Conservation (phyloP, 2,797 vertebrate species). For the Dryobates pubescens region DNA sequence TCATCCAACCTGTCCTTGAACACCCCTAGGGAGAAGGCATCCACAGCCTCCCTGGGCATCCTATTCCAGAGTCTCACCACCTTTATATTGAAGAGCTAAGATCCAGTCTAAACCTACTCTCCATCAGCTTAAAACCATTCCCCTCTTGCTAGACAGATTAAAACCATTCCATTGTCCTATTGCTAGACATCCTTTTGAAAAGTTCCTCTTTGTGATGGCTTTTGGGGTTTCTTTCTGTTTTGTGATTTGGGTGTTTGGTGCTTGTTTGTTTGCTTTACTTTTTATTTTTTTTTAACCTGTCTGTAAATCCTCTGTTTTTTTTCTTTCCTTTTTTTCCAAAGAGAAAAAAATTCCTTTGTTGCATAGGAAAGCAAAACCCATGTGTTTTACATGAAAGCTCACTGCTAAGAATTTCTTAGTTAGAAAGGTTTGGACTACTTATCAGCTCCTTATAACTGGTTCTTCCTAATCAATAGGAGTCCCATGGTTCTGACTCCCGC, state of each 20-base stretch:
- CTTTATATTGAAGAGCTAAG: too few relatives aligned
- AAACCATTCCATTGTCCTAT: too few relatives aligned
- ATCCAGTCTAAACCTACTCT: too few relatives aligned
- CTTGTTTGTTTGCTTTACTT: too few relatives aligned
- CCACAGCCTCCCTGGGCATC: too few relatives aligned
- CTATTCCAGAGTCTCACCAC: too few relatives aligned
- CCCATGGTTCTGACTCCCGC: neutral
- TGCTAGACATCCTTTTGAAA: too few relatives aligned
- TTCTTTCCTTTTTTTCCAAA: neutral
- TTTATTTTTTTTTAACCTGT: neutral
- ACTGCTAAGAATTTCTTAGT: conserved; percentile 3
- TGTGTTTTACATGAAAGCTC: neutral
- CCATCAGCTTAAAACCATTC: too few relatives aligned
- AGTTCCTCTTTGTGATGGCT: too few relatives aligned
- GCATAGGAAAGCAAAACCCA: neutral
- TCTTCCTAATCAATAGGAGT: conserved; percentile 15
- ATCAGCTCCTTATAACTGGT: conserved; percentile 2
- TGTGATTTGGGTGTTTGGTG: neutral
- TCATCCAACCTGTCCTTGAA: too few relatives aligned
- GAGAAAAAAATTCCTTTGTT: neutral
- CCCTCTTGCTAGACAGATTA: too few relatives aligned
- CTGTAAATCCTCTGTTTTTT: neutral
- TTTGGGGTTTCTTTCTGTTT: neutral
- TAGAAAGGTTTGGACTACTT: neutral
- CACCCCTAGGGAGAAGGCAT: too few relatives aligned